Evolutionary conservation across 2,113 vertebrate species (phyloP).

Genomic region (Campylomormyrus tamandua): DNA sequence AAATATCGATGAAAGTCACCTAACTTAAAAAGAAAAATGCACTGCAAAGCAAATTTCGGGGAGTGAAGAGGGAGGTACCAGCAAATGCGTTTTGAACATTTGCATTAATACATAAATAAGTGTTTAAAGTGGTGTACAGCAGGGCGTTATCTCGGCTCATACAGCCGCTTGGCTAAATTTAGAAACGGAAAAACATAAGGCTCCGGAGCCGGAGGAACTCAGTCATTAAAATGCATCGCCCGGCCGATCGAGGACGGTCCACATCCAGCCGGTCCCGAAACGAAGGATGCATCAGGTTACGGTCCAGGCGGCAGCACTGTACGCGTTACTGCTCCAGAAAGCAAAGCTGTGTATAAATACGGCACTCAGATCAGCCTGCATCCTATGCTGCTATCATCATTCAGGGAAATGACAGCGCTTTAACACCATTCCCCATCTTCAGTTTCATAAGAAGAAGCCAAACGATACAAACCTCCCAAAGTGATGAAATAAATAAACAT

Average conservation of each 20-base stretch:
- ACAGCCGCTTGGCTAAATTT: slow-evolving; percentile 9
- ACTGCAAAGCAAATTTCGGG: background rate
- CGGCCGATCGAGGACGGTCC: background rate
- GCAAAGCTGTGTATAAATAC: background rate
- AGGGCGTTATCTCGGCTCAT: background rate
- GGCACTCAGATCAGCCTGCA: background rate
- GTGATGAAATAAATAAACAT: background rate
- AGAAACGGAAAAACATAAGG: background rate
- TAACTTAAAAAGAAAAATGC: background rate
- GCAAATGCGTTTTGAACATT: background rate
- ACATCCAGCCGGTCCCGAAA: background rate
- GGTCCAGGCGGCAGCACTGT: background rate
- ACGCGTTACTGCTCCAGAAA: background rate
- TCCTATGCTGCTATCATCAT: background rate
- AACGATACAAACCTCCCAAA: background rate
- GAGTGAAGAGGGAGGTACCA: background rate
- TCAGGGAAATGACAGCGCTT: background rate
- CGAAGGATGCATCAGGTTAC: slow-evolving; percentile 1
- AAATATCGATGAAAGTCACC: background rate
- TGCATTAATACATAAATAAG: slow-evolving; percentile 9
- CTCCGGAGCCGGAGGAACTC: background rate
- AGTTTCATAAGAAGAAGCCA: background rate
- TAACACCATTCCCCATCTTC: background rate
- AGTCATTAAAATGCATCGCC: background rate
- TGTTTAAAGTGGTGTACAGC: background rate